Percentiles rank a stretch among this genome's conserved stretches.
Evolutionary conservation across 2,113 vertebrate species (phyloP).

Genomic region (Euleptes europaea): DNA sequence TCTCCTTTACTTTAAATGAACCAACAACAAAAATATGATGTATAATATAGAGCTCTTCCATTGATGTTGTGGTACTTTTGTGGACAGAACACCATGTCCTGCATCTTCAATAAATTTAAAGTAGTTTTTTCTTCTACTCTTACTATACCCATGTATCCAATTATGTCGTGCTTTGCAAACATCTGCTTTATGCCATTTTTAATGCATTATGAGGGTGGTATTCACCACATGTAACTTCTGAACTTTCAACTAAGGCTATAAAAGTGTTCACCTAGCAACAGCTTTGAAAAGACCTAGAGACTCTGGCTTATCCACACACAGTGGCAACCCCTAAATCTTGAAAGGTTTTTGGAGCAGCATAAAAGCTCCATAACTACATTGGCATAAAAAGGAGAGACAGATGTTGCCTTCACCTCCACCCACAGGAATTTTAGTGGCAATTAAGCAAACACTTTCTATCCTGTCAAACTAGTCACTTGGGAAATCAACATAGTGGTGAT

Average conservation of each 20-base stretch:
- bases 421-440: background rate
- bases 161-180: no score
- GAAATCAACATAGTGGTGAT: background rate
- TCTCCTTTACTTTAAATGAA: no score
- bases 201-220: background rate
- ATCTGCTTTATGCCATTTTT: no score
- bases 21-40: no score
- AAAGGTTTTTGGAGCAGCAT: background rate
- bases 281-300: background rate
- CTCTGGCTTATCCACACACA: background rate
- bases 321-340: background rate
- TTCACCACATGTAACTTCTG: background rate
- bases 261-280: background rate
- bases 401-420: conserved; percentile 1
- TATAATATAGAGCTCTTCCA: no score
- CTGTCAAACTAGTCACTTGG: background rate
- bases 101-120: no score
- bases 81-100: no score
- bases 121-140: no score
- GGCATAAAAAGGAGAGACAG: conserved; percentile 2
- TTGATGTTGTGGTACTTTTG: no score
- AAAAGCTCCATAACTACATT: background rate
- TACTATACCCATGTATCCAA: no score
- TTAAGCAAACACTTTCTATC: background rate
- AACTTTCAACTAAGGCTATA: background rate